phyloP scores from a whole-genome alignment of 1,140 invertebrate species.

The Caerostris darwini region DNA sequence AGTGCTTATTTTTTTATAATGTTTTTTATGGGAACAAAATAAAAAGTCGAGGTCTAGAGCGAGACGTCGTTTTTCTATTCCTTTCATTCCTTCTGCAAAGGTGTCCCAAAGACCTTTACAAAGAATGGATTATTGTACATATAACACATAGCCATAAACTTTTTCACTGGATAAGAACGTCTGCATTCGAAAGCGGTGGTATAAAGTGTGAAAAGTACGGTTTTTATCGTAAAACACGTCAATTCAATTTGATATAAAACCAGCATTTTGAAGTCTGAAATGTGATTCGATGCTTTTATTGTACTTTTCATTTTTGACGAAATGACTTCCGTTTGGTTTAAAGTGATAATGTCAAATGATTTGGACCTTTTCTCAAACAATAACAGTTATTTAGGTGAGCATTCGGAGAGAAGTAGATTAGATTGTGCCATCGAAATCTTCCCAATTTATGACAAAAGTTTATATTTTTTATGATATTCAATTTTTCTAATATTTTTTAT shows the following conservation, averaged over 20 bases:
- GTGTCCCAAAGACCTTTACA: not conserved
- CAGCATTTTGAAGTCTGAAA: not conserved
- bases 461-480: no score
- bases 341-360: not conserved
- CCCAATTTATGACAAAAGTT: no score
- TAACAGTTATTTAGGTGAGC: no score
- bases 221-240: not conserved
- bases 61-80: not conserved
- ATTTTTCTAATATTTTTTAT: no score
- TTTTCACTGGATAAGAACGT: not conserved
- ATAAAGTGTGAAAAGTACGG: not conserved
- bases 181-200: not conserved
- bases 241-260: not conserved
- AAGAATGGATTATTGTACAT: not conserved
- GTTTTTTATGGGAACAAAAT: not conserved
- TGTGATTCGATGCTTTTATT: not conserved
- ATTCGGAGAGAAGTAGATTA: no score
- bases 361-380: no score
- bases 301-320: not conserved
- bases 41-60: no score
- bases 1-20: not conserved
- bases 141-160: not conserved
- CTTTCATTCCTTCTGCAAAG: not conserved
- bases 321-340: not conserved
- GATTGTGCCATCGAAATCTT: no score